These are phyloP conservation scores for Poeciliopsis presidionis DNA, from an alignment of 2,797 vertebrate species.

Conservation along the genomic window DNA sequence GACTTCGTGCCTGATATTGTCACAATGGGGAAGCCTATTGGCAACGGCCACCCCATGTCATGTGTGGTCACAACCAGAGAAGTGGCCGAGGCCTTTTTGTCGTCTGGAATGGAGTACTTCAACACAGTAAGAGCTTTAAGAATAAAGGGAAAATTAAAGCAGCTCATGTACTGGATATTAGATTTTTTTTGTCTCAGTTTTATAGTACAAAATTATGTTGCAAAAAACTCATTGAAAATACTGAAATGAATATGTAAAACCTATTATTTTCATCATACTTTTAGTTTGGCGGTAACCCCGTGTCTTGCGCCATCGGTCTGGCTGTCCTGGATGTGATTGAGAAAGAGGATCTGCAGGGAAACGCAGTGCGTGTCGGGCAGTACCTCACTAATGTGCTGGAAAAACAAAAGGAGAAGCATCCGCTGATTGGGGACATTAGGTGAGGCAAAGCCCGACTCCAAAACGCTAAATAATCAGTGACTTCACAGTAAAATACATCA, in stretches of 20 bases:
- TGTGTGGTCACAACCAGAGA: slow-evolving; percentile 95
- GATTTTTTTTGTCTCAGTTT: not conserved
- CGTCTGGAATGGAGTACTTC: slow-evolving; percentile 94
- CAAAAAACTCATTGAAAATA: not conserved
- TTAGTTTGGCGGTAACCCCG: slow-evolving; percentile 97
- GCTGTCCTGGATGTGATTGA: slow-evolving; percentile 92
- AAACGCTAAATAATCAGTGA: not conserved
- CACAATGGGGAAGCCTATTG: slow-evolving; percentile 98
- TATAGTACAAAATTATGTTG: not conserved
- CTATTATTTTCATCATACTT: slow-evolving; percentile 19
- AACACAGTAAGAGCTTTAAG: slow-evolving; percentile 87
- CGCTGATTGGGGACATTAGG: slow-evolving; percentile 93
- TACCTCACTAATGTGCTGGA: slow-evolving; percentile 85
- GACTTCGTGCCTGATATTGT: slow-evolving; percentile 96
- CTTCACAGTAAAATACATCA: not conserved
- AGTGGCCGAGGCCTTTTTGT: slow-evolving; percentile 90
- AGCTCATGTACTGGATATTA: not conserved
- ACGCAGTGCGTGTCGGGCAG: slow-evolving; percentile 87
- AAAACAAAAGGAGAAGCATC: slow-evolving; percentile 87
- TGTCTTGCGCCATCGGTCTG: slow-evolving; percentile 94
- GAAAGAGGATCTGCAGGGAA: slow-evolving; percentile 91
- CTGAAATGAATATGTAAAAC: too few species aligned
- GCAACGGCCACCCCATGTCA: slow-evolving; percentile 96
- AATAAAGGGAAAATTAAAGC: not conserved
- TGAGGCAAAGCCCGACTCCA: slow-evolving; percentile 46